phyloP scores from a whole-genome alignment of 2,797 vertebrate species.

The Antrozous pallidus region DNA sequence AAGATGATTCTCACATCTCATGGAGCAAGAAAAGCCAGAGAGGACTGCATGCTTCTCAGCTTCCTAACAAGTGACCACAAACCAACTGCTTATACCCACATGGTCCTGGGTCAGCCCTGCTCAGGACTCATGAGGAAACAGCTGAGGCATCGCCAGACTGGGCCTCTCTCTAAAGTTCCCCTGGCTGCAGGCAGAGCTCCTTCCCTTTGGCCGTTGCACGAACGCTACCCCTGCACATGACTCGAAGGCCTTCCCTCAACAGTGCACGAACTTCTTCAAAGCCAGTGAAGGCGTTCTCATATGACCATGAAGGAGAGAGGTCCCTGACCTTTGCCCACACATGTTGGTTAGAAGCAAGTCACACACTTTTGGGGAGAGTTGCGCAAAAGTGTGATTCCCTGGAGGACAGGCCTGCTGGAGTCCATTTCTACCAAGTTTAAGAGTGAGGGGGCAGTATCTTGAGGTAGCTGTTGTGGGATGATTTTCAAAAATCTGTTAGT shows the following conservation, averaged over 20 bases:
- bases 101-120: no score
- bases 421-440: neutral
- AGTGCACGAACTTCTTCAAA: neutral
- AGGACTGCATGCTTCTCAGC: rapidly evolving
- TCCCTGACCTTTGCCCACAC: neutral
- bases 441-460: neutral
- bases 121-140: neutral
- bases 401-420: no score
- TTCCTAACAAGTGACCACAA: neutral
- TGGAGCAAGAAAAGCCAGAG: neutral
- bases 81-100: neutral
- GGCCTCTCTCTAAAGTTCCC: neutral
- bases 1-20: neutral
- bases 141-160: neutral
- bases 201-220: neutral
- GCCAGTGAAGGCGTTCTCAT: neutral
- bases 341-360: neutral
- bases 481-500: neutral
- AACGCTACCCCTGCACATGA: neutral
- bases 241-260: neutral
- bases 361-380: neutral
- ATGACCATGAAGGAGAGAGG: neutral
- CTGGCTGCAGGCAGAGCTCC: neutral
- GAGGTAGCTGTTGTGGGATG: neutral
- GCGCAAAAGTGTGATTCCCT: neutral